Conservation (phyloP, 2,797 vertebrate genomes). For the Rhinella marina region DNA sequence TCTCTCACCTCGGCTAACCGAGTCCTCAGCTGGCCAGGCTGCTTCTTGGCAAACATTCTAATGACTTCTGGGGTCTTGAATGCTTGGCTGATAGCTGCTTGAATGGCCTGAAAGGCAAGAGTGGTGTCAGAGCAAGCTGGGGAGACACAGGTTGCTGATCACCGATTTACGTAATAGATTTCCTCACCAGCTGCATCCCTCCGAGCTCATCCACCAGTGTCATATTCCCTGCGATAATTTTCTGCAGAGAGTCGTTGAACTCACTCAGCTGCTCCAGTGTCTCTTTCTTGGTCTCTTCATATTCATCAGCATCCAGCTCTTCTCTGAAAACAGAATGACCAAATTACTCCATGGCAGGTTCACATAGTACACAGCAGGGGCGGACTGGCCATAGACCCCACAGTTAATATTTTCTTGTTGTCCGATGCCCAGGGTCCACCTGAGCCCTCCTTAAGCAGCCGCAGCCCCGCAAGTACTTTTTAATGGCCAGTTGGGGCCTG, state of each 20-base stretch:
- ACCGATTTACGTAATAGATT: background rate
- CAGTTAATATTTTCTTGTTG: too few species aligned
- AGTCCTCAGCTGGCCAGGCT: slow-evolving; percentile 92
- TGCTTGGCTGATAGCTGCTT: slow-evolving; percentile 97
- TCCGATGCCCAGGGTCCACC: too few species aligned
- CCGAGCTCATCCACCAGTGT: slow-evolving; percentile 95
- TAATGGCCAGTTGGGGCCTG: too few species aligned
- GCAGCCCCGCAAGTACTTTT: too few species aligned
- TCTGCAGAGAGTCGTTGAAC: slow-evolving; percentile 95
- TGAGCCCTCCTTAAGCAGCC: too few species aligned
- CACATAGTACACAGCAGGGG: too few species aligned
- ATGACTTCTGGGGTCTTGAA: slow-evolving; percentile 99
- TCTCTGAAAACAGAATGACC: slow-evolving; percentile 75
- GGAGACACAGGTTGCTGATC: background rate
- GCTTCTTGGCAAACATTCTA: slow-evolving; percentile 97
- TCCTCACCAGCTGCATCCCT: slow-evolving; percentile 93
- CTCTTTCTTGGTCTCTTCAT: slow-evolving; percentile 96
- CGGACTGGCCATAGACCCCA: too few species aligned
- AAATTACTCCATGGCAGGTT: too few species aligned
- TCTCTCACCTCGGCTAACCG: slow-evolving; percentile 88
- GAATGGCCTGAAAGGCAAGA: slow-evolving; percentile 84
- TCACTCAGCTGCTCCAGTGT: slow-evolving; percentile 94
- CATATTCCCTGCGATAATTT: slow-evolving; percentile 97
- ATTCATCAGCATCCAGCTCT: slow-evolving; percentile 92
- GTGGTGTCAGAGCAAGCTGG: background rate